Percentiles rank a stretch among this genome's conserved stretches.
phyloP scores from a whole-genome alignment of 2,888 invertebrate species.

The Xestobium rufovillosum region DNA sequence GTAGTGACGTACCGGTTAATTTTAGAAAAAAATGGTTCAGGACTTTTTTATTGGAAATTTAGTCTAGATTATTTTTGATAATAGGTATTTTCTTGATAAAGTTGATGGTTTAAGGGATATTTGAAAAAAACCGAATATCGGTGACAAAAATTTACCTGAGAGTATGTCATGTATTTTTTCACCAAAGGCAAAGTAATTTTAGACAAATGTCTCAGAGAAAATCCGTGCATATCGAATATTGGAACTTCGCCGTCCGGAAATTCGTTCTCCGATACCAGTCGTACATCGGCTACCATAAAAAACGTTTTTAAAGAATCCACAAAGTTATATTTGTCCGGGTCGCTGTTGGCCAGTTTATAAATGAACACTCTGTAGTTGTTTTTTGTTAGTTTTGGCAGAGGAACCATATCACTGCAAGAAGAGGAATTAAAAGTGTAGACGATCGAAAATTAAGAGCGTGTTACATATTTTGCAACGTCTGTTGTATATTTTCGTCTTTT shows the following conservation, averaged over 20 bases:
- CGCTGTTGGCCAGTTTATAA: slow-evolving; percentile 55
- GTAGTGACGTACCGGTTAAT: no score
- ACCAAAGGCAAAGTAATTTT: slow-evolving; percentile 56
- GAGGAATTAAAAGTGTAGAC: slow-evolving; percentile 5
- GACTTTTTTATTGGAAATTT: no score
- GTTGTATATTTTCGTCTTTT: slow-evolving; percentile 45
- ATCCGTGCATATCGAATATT: slow-evolving; percentile 62
- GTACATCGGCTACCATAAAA: slow-evolving; percentile 65
- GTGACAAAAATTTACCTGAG: slow-evolving; percentile 53
- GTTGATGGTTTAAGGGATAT: no score
- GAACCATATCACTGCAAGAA: slow-evolving; percentile 58
- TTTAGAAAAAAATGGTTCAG: no score
- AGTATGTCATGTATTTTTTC: slow-evolving; percentile 64
- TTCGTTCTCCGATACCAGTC: slow-evolving; percentile 51
- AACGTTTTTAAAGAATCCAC: slow-evolving; percentile 60
- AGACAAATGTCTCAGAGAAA: slow-evolving; percentile 55
- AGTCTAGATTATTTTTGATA: no score
- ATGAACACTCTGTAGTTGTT: slow-evolving; percentile 61
- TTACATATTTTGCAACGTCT: slow-evolving; percentile 52
- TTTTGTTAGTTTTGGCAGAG: slow-evolving; percentile 57
- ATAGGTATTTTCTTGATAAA: no score
- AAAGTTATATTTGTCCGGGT: slow-evolving; percentile 59
- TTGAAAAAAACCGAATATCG: no score
- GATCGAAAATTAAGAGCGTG: slow-evolving; percentile 26
- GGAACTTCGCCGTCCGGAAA: slow-evolving; percentile 62